Base-by-base conservation (phyloP, 2,888 invertebrate genomes). In the Oxyteleia sp. region DNA sequence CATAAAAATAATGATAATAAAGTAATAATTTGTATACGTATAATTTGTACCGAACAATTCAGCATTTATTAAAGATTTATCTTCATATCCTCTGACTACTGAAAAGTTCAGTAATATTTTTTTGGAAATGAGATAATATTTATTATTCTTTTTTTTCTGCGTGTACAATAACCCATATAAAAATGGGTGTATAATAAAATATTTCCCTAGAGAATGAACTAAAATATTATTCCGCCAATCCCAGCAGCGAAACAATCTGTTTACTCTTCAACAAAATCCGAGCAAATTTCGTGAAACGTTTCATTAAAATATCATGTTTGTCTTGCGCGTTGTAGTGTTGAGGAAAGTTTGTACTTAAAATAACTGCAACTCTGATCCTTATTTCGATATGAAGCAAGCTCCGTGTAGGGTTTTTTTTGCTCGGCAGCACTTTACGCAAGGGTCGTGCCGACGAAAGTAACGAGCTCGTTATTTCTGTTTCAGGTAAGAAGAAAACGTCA, bases 391-490 rank as follows among this genome's bases (percentile, higher is more conserved):
- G 75, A 79, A 71, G 61, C 64, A 45, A 68, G 69, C 76, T 72
- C 63, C 68, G 53, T 79, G 79, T 74, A 63, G 64, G 53, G 69
- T 59, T 82, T 74, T 69, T 69, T 71, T 74, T 66, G 66, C 57
- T 72, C 61, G 45, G 59, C 66, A 66, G 82, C 82, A 78, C 78
- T 78, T 78, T 83, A 83, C 79, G 83, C 74, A 84, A 66, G 71
- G 83, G 76, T 85, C 76, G 72, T 78, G 81, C 82, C 59, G 82
- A 87, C 84, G 84, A 81, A 76, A 85, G 74, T 89, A 87, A 90
- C 85, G 82, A 87, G 86, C 84, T 81, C 85, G 83, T 86, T 88
- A 84, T 90, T 89, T 88, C 82, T 88, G 87, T 90, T 90, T 84
- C 87, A 90, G 88, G 89, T 90, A 90, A 90, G 90, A 85, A 85